A percentile compares a stretch with the other conserved stretches of the same genome.
These are phyloP conservation scores for Aspidoscelis tigris DNA, from an alignment of 2,113 vertebrate species.

Conservation along the genomic window DNA sequence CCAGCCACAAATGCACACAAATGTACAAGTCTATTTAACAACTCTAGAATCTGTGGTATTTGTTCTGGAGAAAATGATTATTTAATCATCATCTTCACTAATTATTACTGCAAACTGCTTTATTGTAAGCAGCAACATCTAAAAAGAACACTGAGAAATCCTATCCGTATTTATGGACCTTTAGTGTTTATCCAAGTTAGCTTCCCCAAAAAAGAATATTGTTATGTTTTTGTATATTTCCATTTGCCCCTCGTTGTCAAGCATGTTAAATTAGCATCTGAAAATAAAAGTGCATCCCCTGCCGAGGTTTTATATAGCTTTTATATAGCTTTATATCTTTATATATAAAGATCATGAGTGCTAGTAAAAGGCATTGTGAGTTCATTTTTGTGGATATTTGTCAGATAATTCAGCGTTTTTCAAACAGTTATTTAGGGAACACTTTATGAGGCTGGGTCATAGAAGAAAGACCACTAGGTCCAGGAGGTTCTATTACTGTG, in stretches of 20 bases:
- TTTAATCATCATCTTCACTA: not conserved
- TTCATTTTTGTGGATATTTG: not conserved
- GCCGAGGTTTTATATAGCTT: not conserved
- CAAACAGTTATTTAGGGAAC: not conserved
- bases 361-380: not conserved
- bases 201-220: rapidly evolving
- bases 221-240: not conserved
- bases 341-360: not conserved
- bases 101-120: not conserved
- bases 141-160: not conserved
- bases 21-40: rapidly evolving
- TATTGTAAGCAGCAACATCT: not conserved
- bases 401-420: not conserved
- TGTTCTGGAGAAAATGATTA: not conserved
- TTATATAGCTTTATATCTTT: not conserved
- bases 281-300: not conserved
- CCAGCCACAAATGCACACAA: not conserved
- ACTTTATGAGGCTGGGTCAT: not conserved
- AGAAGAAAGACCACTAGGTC: not conserved
- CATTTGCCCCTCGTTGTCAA: not conserved
- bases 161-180: not conserved
- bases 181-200: not conserved
- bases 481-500: not conserved
- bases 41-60: not conserved
- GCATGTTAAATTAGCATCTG: not conserved